Evolutionary conservation across 2,797 vertebrate genomes (phyloP).

Genomic region (Cryptoprocta ferox): DNA sequence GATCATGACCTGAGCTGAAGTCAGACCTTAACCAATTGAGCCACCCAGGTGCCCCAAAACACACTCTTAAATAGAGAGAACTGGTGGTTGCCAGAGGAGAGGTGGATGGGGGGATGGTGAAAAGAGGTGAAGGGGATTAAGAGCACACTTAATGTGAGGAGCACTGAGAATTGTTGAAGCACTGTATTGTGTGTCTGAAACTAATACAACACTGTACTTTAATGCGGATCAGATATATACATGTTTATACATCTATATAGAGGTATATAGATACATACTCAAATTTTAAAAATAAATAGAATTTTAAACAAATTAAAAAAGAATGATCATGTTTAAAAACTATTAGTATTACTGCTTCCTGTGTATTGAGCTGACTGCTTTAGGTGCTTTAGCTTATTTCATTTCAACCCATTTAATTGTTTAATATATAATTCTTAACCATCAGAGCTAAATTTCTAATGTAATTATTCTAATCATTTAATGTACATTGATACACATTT

Average conservation of each 20-base stretch:
- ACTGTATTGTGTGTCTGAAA: background rate
- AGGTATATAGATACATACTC: too few relatives aligned
- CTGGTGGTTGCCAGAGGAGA: background rate
- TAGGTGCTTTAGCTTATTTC: background rate
- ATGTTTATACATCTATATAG: background rate
- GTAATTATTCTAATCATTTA: constrained; percentile 2
- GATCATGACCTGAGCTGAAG: too few relatives aligned
- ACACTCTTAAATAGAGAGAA: too few relatives aligned
- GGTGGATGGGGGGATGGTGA: background rate
- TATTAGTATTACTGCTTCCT: background rate
- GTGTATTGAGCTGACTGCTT: background rate
- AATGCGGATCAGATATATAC: background rate
- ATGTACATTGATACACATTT: background rate
- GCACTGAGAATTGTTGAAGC: background rate
- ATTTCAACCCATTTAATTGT: constrained; percentile 32
- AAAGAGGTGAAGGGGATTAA: background rate
- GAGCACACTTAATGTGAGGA: background rate
- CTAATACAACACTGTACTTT: background rate
- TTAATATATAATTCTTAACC: constrained; percentile 32
- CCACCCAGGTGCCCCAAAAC: too few relatives aligned
- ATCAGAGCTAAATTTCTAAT: constrained; percentile 17
- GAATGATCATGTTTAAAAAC: background rate
- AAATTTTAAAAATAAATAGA: background rate
- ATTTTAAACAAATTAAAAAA: background rate
- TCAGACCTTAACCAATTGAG: too few relatives aligned